Conservation (phyloP, 2,797 vertebrate genomes). For the Synaphobranchus kaupii region DNA sequence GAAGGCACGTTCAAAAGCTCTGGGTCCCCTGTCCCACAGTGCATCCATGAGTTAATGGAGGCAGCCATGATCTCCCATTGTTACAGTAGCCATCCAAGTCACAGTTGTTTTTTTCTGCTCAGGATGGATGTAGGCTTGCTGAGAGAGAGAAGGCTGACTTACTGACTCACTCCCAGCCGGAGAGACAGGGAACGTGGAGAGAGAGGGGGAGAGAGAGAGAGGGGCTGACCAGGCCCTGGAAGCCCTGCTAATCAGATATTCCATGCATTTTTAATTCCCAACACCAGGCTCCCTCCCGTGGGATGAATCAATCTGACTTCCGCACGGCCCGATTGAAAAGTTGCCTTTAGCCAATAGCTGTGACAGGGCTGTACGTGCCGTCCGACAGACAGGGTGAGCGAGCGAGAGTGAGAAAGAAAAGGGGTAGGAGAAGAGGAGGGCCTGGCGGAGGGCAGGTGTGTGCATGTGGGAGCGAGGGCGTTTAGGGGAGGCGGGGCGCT, state of each 20-base stretch:
- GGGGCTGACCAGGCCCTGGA: constrained; percentile 33
- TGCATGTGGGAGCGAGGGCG: background rate
- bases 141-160: constrained; percentile 33
- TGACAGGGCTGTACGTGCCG: constrained; percentile 34
- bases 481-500: background rate
- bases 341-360: constrained; percentile 53
- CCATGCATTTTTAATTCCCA: constrained; percentile 69
- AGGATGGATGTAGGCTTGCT: constrained; percentile 44
- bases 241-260: constrained; percentile 62
- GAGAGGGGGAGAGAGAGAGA: constrained; percentile 17
- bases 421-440: constrained; percentile 40
- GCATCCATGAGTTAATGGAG: background rate
- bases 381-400: constrained; percentile 33
- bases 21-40: background rate
- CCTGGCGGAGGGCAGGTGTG: background rate
- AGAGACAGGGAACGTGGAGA: background rate
- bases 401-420: constrained; percentile 34
- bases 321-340: constrained; percentile 50
- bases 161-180: constrained; percentile 43
- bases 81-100: background rate
- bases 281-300: constrained; percentile 44
- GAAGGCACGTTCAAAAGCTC: background rate
- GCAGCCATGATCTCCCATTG: background rate
- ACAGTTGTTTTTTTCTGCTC: constrained; percentile 11
- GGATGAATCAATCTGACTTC: constrained; percentile 61